Conservation (phyloP, 37 sponge, comb jelly and placozoan species). For the Crambe crambe region DNA sequence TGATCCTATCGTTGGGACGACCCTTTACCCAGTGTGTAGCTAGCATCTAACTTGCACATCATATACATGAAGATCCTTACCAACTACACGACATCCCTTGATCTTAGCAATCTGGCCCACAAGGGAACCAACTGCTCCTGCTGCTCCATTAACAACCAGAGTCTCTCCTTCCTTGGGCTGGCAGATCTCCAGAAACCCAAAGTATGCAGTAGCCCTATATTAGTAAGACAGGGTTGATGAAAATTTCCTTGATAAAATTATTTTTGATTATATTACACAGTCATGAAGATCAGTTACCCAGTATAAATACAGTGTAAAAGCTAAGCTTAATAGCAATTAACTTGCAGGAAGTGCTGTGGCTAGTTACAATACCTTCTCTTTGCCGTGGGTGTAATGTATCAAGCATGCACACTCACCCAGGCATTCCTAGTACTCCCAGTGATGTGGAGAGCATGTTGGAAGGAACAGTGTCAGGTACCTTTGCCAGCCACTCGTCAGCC, state of each 20-base stretch:
- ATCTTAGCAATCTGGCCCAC: constrained; percentile 89
- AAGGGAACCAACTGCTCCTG: constrained; percentile 90
- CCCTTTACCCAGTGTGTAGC: too few species aligned
- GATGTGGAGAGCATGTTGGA: constrained; percentile 36
- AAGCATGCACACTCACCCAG: constrained; percentile 82
- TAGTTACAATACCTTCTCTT: too few species aligned
- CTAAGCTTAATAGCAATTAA: background rate
- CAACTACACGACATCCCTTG: constrained; percentile 85
- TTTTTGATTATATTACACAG: too few species aligned
- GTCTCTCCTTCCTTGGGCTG: constrained; percentile 84
- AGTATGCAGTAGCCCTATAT: constrained; percentile 86
- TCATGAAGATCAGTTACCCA: too few species aligned
- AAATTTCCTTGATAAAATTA: too few species aligned
- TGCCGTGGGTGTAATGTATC: too few species aligned
- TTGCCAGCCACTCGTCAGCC: background rate
- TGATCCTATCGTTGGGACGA: too few species aligned
- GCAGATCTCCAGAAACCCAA: constrained; percentile 76
- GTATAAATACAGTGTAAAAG: too few species aligned
- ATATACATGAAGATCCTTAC: constrained; percentile 22
- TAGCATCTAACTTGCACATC: background rate
- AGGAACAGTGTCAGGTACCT: constrained; percentile 34
- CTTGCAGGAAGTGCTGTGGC: too few species aligned
- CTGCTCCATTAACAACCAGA: constrained; percentile 83
- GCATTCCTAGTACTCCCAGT: constrained; percentile 89
- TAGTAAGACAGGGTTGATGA: background rate